phyloP scores from a whole-genome alignment of 2,113 vertebrate species.

The Leptobrachium leishanense region DNA sequence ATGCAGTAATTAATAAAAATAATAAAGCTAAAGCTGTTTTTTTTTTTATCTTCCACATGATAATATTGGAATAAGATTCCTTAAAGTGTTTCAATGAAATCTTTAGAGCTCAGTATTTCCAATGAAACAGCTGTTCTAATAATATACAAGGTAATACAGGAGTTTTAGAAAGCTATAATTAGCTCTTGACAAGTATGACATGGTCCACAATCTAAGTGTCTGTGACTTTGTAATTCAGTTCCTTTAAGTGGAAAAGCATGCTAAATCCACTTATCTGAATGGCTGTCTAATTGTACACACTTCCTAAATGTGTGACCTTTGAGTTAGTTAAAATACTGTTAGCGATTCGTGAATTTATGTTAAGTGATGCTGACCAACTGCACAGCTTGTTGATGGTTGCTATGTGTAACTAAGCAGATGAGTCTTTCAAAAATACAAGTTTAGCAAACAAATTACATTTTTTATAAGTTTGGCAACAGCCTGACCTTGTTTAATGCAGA shows the following conservation, averaged over 20 bases:
- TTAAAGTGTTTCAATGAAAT: conserved; percentile 32
- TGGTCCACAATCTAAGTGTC: conserved; percentile 57
- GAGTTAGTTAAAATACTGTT: conserved; percentile 23
- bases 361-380: neutral
- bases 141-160: conserved; percentile 53
- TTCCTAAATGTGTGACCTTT: conserved; percentile 23
- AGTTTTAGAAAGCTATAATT: conserved; percentile 63
- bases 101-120: conserved; percentile 49
- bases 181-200: conserved; percentile 57
- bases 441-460: no score
- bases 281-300: conserved; percentile 43
- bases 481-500: no score
- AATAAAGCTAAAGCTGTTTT: no score
- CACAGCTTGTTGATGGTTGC: neutral
- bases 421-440: neutral
- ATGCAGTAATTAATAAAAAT: no score
- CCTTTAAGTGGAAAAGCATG: conserved; percentile 52
- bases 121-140: conserved; percentile 53
- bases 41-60: neutral
- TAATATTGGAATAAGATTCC: conserved; percentile 9
- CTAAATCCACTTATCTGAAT: conserved; percentile 49
- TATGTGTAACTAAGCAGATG: neutral
- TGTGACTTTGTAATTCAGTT: conserved; percentile 54
- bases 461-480: no score
- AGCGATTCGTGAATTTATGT: neutral